phyloP scores from a whole-genome alignment of 2,113 vertebrate species.

The Muntiacus muntjak region DNA sequence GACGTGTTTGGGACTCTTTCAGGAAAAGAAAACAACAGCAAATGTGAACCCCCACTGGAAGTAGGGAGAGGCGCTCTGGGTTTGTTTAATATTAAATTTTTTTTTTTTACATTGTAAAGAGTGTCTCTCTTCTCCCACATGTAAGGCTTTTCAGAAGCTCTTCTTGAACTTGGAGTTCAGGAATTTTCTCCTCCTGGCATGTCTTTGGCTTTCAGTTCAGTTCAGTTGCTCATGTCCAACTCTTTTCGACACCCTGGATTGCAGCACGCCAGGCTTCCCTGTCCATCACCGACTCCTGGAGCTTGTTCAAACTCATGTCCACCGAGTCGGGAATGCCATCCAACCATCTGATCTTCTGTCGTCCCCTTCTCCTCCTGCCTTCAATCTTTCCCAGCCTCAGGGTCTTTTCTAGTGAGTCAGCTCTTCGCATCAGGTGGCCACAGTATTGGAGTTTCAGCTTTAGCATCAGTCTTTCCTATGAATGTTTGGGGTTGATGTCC shows the following conservation, averaged over 20 bases:
- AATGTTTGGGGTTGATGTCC: background rate
- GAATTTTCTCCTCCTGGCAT: background rate
- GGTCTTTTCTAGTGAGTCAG: background rate
- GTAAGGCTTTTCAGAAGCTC: background rate
- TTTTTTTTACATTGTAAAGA: background rate
- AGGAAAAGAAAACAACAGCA: background rate
- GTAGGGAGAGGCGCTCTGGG: background rate
- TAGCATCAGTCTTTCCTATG: background rate
- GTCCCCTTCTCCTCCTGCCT: background rate
- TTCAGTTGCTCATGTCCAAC: background rate
- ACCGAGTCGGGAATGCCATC: background rate
- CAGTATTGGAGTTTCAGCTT: background rate
- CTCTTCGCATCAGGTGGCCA: background rate
- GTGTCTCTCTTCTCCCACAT: background rate
- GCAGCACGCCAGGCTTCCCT: background rate
- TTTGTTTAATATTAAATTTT: background rate
- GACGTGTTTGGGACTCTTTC: background rate
- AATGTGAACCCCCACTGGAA: background rate
- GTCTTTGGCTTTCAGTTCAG: background rate
- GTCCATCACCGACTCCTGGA: background rate
- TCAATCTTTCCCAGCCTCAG: background rate
- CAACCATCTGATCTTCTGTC: background rate
- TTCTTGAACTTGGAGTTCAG: background rate
- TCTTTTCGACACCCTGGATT: background rate
- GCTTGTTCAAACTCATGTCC: background rate